Evolutionary conservation across 2,113 vertebrate species (phyloP).

Genomic region (Lepisosteus osseus): DNA sequence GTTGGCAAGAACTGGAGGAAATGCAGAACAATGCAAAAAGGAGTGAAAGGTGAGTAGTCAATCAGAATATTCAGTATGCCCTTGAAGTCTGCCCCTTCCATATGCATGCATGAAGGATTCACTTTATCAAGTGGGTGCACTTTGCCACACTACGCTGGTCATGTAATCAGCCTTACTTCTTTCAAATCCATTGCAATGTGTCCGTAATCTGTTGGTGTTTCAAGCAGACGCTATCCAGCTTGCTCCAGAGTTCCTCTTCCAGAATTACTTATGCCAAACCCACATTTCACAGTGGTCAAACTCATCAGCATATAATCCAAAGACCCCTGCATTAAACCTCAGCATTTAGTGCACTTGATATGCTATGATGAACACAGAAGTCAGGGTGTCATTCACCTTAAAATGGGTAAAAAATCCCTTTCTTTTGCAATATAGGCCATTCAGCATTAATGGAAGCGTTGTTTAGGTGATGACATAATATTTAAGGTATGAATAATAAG

Average conservation of each 20-base stretch:
- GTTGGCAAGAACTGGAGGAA: conserved; percentile 13
- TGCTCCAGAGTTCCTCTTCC: not conserved
- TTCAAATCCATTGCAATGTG: conserved; percentile 41
- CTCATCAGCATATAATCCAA: not conserved
- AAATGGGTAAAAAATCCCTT: too few relatives aligned
- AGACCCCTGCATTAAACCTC: not conserved
- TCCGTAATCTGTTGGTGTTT: conserved; percentile 34
- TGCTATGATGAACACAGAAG: not conserved
- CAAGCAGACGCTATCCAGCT: not conserved
- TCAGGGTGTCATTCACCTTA: too few relatives aligned
- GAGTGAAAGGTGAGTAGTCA: conserved; percentile 36
- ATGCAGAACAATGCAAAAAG: conserved; percentile 27
- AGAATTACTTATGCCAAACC: not conserved
- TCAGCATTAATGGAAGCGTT: too few relatives aligned
- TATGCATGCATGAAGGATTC: conserved; percentile 38
- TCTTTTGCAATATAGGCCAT: too few relatives aligned
- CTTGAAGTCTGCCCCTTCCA: conserved; percentile 37
- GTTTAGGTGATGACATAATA: too few relatives aligned
- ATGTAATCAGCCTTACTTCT: conserved; percentile 44
- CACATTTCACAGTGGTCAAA: not conserved
- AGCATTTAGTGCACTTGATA: not conserved
- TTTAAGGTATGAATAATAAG: too few relatives aligned
- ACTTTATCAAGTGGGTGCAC: conserved; percentile 43
- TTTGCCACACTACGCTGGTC: conserved; percentile 27
- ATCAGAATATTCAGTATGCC: conserved; percentile 42